Percentiles rank a stretch among this genome's conserved stretches.
Conservation (phyloP, 2,888 invertebrate species). For the Leptodirus hochenwartii region DNA sequence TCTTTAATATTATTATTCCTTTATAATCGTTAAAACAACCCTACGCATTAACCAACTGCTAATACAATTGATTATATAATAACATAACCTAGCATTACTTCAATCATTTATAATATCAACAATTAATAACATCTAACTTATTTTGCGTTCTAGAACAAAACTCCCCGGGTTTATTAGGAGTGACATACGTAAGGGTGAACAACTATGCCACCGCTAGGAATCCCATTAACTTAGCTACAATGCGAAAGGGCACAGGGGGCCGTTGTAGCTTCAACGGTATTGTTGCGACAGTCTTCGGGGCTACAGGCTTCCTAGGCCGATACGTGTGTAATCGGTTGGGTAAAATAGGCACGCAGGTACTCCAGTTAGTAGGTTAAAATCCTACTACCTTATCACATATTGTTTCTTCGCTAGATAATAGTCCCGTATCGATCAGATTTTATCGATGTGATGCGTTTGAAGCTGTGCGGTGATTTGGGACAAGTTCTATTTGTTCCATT, state of each 20-base stretch:
- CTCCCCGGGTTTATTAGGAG: constrained; percentile 19
- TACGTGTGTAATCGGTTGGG: constrained; percentile 82
- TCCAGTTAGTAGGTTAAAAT: constrained; percentile 2
- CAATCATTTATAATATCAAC: constrained; percentile 2
- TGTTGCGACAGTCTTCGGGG: constrained; percentile 96
- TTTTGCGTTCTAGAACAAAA: constrained; percentile 18
- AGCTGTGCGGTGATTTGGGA: constrained; percentile 84
- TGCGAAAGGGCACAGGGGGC: constrained; percentile 77
- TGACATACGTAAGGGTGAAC: constrained; percentile 20
- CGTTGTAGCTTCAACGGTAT: constrained; percentile 92
- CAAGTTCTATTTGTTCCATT: constrained; percentile 84
- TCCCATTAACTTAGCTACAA: constrained; percentile 40
- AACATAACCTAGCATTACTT: too few relatives aligned
- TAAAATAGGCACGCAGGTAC: constrained; percentile 64
- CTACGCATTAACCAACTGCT: too few relatives aligned
- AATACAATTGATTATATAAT: too few relatives aligned
- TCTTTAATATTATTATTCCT: background rate
- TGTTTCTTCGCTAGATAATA: constrained; percentile 53
- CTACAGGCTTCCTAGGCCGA: constrained; percentile 75
- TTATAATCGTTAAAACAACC: constrained; percentile 1
- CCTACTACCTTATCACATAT: background rate
- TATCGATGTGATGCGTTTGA: constrained; percentile 58
- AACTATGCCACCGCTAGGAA: constrained; percentile 35
- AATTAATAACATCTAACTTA: too few relatives aligned
- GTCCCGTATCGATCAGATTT: constrained; percentile 82